Evolutionary conservation across 2,888 invertebrate genomes (phyloP).

Genomic region (Harpagoxenus sublaevis): DNA sequence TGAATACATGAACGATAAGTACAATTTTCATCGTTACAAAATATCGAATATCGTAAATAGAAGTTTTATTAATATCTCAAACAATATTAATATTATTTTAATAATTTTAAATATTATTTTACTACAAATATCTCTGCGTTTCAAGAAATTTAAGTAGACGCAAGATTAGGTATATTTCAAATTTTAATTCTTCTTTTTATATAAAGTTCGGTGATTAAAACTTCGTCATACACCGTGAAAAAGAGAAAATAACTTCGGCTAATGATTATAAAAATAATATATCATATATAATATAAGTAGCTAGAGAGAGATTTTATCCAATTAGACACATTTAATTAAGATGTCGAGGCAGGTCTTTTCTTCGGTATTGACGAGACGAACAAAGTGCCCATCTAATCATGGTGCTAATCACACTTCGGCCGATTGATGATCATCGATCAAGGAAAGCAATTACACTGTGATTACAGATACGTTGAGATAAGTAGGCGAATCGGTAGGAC

Average conservation of each 20-base stretch:
- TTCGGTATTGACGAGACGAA: constrained; percentile 1
- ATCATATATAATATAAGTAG: not conserved
- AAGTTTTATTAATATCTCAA: not conserved
- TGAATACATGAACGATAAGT: not conserved
- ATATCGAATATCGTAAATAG: not conserved
- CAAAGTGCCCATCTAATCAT: constrained; percentile 25
- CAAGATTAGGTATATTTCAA: not conserved
- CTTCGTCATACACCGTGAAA: not conserved
- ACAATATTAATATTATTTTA: not conserved
- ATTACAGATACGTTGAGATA: constrained; percentile 49
- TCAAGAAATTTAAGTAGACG: not conserved
- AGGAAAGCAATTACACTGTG: constrained; percentile 49
- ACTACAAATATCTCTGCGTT: not conserved
- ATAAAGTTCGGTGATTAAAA: not conserved
- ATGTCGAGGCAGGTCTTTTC: not conserved
- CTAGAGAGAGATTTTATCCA: not conserved
- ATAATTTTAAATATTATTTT: not conserved
- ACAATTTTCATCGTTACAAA: not conserved
- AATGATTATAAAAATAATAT: not conserved
- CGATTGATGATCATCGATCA: constrained; percentile 56
- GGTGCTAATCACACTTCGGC: constrained; percentile 41
- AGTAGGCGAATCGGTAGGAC: constrained; percentile 35
- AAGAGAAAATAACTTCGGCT: not conserved
- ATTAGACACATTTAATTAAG: constrained; percentile 3
- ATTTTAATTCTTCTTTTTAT: not conserved